A percentile compares a stretch with the other conserved stretches of the same genome.
These are phyloP conservation scores for Trematocara variabile DNA, from an alignment of 2,113 vertebrate species.

Conservation along the genomic window DNA sequence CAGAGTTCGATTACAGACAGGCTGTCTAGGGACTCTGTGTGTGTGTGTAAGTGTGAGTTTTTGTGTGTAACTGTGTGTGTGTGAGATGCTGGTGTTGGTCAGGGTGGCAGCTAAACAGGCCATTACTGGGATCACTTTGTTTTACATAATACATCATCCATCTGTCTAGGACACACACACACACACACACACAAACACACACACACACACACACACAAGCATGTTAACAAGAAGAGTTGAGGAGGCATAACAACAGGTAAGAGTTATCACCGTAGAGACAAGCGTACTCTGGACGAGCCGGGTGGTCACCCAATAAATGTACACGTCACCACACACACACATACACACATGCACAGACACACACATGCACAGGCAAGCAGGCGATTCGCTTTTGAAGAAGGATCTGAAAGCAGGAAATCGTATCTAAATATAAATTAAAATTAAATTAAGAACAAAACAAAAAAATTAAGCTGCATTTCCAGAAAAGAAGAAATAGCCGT, in stretches of 20 bases:
- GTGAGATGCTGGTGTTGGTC: neutral
- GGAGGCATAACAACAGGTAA: conserved; percentile 20
- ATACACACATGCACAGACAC: neutral
- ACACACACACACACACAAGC: neutral
- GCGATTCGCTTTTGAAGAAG: neutral
- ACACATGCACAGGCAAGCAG: neutral
- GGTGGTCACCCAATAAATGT: neutral
- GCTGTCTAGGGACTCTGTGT: conserved; percentile 38
- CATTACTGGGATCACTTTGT: conserved; percentile 73
- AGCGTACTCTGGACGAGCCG: conserved; percentile 1
- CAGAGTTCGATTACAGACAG: conserved; percentile 55
- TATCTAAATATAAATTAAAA: neutral
- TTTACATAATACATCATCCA: conserved; percentile 78
- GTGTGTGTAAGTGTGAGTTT: neutral
- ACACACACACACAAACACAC: conserved; percentile 1
- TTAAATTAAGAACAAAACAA: neutral
- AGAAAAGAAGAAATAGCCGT: neutral
- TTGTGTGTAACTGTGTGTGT: conserved; percentile 2
- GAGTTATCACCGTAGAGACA: conserved; percentile 37
- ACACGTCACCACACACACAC: neutral
- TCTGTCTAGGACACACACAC: conserved; percentile 58
- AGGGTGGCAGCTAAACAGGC: conserved; percentile 60
- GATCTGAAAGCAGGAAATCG: neutral
- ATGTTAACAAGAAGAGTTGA: conserved; percentile 1
- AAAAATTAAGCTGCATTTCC: neutral